phyloP scores from a whole-genome alignment of 2,888 invertebrate species.

The Dynastes tityus region DNA sequence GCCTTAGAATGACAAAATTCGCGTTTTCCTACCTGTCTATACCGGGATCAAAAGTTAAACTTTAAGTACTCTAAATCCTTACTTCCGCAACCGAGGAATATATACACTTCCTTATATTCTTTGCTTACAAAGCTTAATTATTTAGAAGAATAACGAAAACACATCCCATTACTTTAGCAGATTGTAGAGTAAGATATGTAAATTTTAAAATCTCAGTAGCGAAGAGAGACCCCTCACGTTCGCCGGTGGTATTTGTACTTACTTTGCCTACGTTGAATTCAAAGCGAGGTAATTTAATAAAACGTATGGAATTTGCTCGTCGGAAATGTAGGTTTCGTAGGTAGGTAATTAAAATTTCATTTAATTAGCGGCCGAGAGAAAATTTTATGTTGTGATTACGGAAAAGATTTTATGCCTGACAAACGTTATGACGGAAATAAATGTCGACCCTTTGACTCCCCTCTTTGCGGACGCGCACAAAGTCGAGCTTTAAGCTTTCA shows the following conservation, averaged over 20 bases:
- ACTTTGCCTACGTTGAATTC: not conserved
- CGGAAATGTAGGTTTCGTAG: conserved; percentile 12
- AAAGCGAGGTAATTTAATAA: conserved; percentile 21
- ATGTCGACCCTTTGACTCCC: not conserved
- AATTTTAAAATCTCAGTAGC: not conserved
- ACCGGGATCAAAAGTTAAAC: too few relatives aligned
- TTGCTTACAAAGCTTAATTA: too few relatives aligned
- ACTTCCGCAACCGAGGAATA: too few relatives aligned
- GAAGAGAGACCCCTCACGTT: not conserved
- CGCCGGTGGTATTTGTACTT: not conserved
- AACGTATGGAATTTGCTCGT: conserved; percentile 22
- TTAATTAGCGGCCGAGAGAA: conserved; percentile 35
- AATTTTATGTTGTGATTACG: conserved; percentile 32
- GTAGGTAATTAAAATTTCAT: conserved; percentile 44
- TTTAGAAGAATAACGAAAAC: too few relatives aligned
- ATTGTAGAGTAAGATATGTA: too few relatives aligned
- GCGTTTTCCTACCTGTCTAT: too few relatives aligned
- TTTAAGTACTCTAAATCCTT: too few relatives aligned
- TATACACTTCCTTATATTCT: too few relatives aligned
- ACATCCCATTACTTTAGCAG: too few relatives aligned
- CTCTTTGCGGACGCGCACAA: conserved; percentile 7
- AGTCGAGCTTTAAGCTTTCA: not conserved
- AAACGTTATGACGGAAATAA: conserved; percentile 33
- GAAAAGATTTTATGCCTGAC: conserved; percentile 32
- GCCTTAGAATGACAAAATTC: too few relatives aligned